Percentiles rank a stretch among this genome's conserved stretches.
Evolutionary conservation across 2,888 invertebrate species (phyloP).

Genomic region (Sialis lutaria): DNA sequence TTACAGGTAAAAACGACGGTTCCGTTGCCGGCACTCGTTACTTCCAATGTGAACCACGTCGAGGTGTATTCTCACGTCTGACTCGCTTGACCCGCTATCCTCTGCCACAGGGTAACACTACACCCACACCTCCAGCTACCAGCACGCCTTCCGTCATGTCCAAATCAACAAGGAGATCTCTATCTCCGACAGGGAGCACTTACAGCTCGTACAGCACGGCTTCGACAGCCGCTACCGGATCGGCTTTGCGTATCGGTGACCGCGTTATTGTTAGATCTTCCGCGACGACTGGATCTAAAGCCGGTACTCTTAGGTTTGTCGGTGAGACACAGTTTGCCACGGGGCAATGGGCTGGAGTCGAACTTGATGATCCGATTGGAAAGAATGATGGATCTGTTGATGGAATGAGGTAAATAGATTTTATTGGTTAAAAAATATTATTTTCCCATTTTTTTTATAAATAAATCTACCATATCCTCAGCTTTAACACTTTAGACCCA

Average conservation of each 20-base stretch:
- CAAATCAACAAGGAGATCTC: constrained; percentile 2
- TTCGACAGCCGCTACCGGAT: constrained; percentile 24
- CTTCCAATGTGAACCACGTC: constrained; percentile 83
- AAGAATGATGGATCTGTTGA: constrained; percentile 94
- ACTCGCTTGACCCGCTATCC: constrained; percentile 67
- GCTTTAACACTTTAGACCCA: no score
- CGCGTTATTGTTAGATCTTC: constrained; percentile 78
- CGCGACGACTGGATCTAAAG: constrained; percentile 57
- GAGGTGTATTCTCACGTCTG: constrained; percentile 85
- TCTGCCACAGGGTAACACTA: constrained; percentile 31
- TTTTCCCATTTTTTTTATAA: no score
- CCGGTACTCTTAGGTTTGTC: constrained; percentile 69
- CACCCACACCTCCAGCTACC: not conserved
- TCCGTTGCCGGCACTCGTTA: constrained; percentile 83
- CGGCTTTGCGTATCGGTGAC: constrained; percentile 61
- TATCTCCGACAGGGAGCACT: constrained; percentile 9
- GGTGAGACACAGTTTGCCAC: constrained; percentile 81
- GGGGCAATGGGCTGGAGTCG: constrained; percentile 92
- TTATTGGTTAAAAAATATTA: not conserved
- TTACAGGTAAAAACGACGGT: constrained; percentile 88
- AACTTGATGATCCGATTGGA: constrained; percentile 82
- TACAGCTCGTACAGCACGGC: constrained; percentile 28
- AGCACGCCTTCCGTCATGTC: not conserved
- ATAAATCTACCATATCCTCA: no score
- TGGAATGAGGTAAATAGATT: constrained; percentile 54